Evolutionary conservation across 2,888 invertebrate genomes (phyloP).

Genomic region (Seladonia tumulorum): DNA sequence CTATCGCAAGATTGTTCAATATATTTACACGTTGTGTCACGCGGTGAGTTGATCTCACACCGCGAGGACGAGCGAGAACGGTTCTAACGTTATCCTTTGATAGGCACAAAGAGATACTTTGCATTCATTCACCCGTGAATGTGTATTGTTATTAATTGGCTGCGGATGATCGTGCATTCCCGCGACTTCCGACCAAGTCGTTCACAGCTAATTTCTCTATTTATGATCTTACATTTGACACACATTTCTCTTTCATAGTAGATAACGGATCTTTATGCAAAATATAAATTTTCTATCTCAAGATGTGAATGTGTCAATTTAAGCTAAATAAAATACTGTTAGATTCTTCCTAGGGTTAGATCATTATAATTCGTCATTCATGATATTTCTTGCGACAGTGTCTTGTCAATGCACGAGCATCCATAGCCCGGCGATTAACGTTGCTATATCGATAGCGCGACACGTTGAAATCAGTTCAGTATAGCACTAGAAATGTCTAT

Average conservation of each 20-base stretch:
- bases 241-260: too few relatives aligned
- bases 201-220: background rate
- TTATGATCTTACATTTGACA: background rate
- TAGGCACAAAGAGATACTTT: constrained; percentile 28
- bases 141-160: constrained; percentile 34
- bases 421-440: background rate
- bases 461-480: constrained; percentile 22
- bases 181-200: background rate
- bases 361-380: background rate
- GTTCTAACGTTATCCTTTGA: constrained; percentile 36
- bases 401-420: background rate
- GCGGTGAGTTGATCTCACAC: constrained; percentile 55
- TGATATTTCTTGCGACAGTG: background rate
- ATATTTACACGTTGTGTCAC: constrained; percentile 34
- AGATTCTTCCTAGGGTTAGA: too few relatives aligned
- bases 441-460: constrained; percentile 30
- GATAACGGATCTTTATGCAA: too few relatives aligned
- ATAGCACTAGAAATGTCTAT: constrained; percentile 19
- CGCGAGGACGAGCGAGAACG: constrained; percentile 3
- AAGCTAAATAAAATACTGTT: too few relatives aligned
- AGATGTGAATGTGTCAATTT: too few relatives aligned
- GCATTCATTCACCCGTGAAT: constrained; percentile 12
- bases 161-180: background rate
- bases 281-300: background rate
- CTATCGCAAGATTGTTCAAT: constrained; percentile 33